Base-by-base conservation (phyloP, 1,140 invertebrate species). In the Aphidius gifuensis region DNA sequence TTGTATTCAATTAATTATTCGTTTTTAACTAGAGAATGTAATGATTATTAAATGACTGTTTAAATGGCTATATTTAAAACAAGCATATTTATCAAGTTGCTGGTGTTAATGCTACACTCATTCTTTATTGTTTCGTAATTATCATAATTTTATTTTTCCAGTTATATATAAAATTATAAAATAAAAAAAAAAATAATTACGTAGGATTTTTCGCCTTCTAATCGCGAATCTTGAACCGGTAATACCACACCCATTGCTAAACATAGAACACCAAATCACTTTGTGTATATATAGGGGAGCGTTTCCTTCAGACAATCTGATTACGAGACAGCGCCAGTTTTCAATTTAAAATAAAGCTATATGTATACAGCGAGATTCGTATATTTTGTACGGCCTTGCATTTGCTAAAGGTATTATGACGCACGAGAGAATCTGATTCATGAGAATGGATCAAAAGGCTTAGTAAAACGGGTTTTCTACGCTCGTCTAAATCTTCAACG, bases 171-270 rank as follows among this genome's bases (percentile, higher is more conserved):
- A 6, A 6, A 21, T 21, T 6, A 49, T n/a, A 11, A 6, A 11
- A 9, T 7, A 7, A 32, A 16, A 16, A 44, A n/a, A 40, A 2
- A 53, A 3, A 42, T 1, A 58, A 45, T 32, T 9, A 48, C 42
- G 50, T 42, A 54, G 61, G 53, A 68, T 72, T 68, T 67, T 67
- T 68, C 68, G 65, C 71, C 69, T 72, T 72, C 69, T 71, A 71
- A 72, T 72, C 69, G 66, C 56, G 57, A 58, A 50, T 59, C 64
- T 60, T 66, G 58, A 70, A 74, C 72, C 67, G 70, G 71, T 74
- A 73, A 66, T 69, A 71, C 72, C 72, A 73, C 72, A 70, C 72
- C 72, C 72, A 72, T 62, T 53, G 61, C 69, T 72, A 72, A 72
- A 70, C 69, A 70, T 69, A 72, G 71, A 72, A 55, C 56, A 55